Evolutionary conservation across 92 coral and sea anemone genomes (phyloP).

Genomic region (Pocillopora grandis): DNA sequence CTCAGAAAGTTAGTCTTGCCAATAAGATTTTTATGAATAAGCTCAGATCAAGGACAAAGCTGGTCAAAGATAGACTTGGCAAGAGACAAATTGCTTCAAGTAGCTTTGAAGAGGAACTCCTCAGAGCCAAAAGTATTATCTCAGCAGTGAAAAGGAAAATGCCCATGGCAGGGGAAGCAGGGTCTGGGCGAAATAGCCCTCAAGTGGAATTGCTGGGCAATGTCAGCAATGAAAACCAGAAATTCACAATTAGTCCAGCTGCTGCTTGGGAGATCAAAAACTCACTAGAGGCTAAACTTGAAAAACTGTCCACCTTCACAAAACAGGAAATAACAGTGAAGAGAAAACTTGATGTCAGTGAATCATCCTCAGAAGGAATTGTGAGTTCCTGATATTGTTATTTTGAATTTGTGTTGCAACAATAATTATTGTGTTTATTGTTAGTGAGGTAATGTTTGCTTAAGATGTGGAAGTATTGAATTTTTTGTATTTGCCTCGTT

Average conservation of each 20-base stretch:
- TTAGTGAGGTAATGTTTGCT: too few relatives aligned
- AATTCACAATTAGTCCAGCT: conserved; percentile 6
- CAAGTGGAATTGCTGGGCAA: background rate
- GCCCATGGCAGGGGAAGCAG: conserved; percentile 13
- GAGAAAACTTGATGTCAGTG: conserved; percentile 34
- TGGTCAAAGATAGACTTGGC: conserved; percentile 56
- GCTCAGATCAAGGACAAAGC: conserved; percentile 73
- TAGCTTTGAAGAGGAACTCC: conserved; percentile 72
- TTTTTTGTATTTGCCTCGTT: too few relatives aligned
- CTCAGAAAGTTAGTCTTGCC: conserved; percentile 66
- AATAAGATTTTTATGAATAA: conserved; percentile 66
- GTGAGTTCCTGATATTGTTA: conserved; percentile 17
- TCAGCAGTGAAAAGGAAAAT: conserved; percentile 67
- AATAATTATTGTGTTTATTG: too few relatives aligned
- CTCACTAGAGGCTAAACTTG: conserved; percentile 39
- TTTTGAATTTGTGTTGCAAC: too few relatives aligned
- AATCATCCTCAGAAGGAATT: conserved; percentile 20
- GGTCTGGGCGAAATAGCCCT: conserved; percentile 29
- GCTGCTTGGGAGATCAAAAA: conserved; percentile 28
- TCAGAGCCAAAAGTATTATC: conserved; percentile 77
- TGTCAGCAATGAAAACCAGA: conserved; percentile 37
- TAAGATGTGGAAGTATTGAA: too few relatives aligned
- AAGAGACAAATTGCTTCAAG: conserved; percentile 55
- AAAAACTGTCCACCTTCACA: conserved; percentile 9
- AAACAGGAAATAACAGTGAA: conserved; percentile 20